These are phyloP conservation scores for Helicoverpa zea DNA, from an alignment of 1,140 invertebrate genomes.

Conservation along the genomic window DNA sequence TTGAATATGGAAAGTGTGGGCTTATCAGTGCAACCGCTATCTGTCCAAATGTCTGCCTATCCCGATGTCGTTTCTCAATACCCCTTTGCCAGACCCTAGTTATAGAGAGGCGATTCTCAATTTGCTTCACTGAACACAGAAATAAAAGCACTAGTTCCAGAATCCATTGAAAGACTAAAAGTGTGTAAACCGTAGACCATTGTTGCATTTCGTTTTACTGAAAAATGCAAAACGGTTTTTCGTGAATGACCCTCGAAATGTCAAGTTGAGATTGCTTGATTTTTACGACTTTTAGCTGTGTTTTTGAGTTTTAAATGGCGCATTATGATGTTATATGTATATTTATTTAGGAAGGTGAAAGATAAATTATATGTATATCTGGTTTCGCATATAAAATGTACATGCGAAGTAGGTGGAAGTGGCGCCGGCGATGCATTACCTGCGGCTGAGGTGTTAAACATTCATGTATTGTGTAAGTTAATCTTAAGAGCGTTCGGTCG, in stretches of 20 bases:
- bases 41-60: neutral
- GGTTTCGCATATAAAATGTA: neutral
- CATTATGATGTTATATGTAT: too few relatives aligned
- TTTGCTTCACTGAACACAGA: neutral
- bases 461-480: slow-evolving; percentile 37
- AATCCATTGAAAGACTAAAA: neutral
- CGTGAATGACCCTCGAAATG: too few relatives aligned
- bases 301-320: too few relatives aligned
- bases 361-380: neutral
- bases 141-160: slow-evolving; percentile 2
- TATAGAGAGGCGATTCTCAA: neutral
- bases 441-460: slow-evolving; percentile 22
- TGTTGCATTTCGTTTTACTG: neutral
- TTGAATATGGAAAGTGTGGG: neutral
- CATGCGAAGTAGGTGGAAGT: neutral
- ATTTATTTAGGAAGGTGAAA: too few relatives aligned
- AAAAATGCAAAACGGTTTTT: too few relatives aligned
- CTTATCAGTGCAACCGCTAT: slow-evolving; percentile 2
- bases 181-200: neutral
- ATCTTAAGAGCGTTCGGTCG: slow-evolving; percentile 33
- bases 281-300: too few relatives aligned
- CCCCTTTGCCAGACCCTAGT: slow-evolving; percentile 16
- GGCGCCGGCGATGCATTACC: slow-evolving; percentile 10
- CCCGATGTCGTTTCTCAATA: neutral
- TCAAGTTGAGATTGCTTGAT: too few relatives aligned